Evolutionary conservation across 2,797 vertebrate species (phyloP).

Genomic region (Smutsia gigantea): DNA sequence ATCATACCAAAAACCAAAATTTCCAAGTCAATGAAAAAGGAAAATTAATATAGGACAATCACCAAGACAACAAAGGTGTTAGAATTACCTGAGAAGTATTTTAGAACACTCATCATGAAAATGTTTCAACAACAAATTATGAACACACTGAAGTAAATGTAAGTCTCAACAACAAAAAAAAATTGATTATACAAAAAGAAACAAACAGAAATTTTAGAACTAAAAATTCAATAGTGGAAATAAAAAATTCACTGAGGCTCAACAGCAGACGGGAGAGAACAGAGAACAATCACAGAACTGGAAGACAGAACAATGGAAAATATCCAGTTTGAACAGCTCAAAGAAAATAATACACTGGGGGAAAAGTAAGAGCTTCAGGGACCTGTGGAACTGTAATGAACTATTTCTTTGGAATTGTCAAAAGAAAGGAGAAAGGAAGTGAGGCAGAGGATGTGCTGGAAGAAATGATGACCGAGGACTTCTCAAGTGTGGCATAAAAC

Average conservation of each 20-base stretch:
- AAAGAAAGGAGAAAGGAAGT: not conserved
- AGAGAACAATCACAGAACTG: not conserved
- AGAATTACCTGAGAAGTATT: not conserved
- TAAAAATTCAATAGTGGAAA: not conserved
- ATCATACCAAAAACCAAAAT: not conserved
- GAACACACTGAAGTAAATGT: not conserved
- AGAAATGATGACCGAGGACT: no score
- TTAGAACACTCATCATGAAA: not conserved
- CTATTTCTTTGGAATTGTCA: not conserved
- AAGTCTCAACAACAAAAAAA: not conserved
- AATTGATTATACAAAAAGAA: not conserved
- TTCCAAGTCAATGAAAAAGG: not conserved
- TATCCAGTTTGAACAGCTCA: not conserved
- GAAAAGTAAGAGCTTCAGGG: not conserved
- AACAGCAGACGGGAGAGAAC: not conserved
- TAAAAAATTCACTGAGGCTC: not conserved
- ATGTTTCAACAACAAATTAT: not conserved
- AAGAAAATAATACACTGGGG: not conserved
- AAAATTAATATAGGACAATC: not conserved
- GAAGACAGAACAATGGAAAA: not conserved
- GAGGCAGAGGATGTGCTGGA: not conserved
- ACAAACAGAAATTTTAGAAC: not conserved
- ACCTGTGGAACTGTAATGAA: not conserved
- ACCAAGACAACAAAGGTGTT: not conserved
- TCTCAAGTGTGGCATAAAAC: no score